phyloP scores from a whole-genome alignment of 2,113 vertebrate species.

The Cettia cetti region DNA sequence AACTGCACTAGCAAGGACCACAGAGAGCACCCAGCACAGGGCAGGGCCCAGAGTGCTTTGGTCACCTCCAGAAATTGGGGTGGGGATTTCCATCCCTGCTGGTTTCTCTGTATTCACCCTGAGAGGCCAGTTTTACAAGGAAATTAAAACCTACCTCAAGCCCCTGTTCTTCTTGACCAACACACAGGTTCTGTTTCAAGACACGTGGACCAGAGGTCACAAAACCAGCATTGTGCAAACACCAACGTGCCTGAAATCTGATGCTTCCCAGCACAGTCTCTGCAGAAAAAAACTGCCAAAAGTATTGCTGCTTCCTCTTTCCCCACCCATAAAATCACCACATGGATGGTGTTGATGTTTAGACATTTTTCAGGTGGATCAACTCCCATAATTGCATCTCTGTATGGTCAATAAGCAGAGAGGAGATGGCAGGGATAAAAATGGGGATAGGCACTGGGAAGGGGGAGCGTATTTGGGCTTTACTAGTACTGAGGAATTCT shows the following conservation, averaged over 20 bases:
- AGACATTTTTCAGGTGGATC: neutral
- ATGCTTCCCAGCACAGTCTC: neutral
- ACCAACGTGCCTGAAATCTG: rapidly evolving
- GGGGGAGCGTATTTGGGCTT: neutral
- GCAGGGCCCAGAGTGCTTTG: neutral
- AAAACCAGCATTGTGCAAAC: neutral
- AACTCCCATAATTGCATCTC: neutral
- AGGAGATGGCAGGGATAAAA: neutral
- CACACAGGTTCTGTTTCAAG: neutral
- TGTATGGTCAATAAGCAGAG: neutral
- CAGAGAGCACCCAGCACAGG: neutral
- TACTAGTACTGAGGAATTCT: neutral
- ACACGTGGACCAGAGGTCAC: neutral
- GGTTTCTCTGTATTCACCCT: neutral
- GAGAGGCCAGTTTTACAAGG: neutral
- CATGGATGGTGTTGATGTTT: neutral
- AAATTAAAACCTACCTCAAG: neutral
- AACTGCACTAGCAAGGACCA: neutral
- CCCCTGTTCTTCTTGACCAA: neutral
- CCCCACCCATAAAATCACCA: neutral
- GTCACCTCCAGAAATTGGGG: neutral
- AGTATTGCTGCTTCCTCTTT: neutral
- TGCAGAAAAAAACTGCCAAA: conserved; percentile 15
- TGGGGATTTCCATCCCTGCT: neutral
- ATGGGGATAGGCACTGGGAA: neutral